Base-by-base conservation (phyloP, 2,888 invertebrate species). In the Ennomos quercinarius region DNA sequence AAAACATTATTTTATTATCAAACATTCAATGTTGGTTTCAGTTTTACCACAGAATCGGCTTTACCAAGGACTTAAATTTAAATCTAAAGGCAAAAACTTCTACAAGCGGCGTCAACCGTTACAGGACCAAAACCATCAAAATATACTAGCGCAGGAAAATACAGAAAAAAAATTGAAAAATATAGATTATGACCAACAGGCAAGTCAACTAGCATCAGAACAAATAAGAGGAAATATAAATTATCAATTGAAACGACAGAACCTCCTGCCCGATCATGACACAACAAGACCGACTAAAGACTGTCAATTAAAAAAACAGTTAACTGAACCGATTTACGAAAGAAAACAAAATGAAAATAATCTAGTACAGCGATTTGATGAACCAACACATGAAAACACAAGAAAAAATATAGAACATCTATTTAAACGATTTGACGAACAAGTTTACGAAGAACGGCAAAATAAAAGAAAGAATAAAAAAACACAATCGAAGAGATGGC, bases 1-100 rank as follows among this genome's bases (percentile, higher is more conserved):
- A n/a, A n/a, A 27, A 5, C 1, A n/a, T 41, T 35, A 41, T 9
- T 41, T 39, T 10, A 10, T 9, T 43, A 36, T 10, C n/a, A n/a
- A n/a, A 6, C 6, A 27, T 27, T 27, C 27, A 27, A 27, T 27
- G 27, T 6, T 27, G 27, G 27, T 39, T 49, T 40, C 40, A 49
- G 56, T 40, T 36, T 35, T 36, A 17, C 3, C 44, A 44, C 35
- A 44, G 36, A n/a, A 13, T 39, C 12, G 39, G 12, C 38, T 8
- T 12, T 17, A 36, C 2, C 43, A n/a, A 36, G 61, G 61, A 8
- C 36, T 59, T 0, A 61, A 41, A 11, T 36, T 63, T 49, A 8
- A 11, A 10, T 39, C 37, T 1, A 57, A 51, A 46, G 48, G 40
- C 12, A 49, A 56, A 50, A 44, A 9, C 9, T 9, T n/a, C 37